Percentiles rank a stretch among this genome's conserved stretches.
Conservation (phyloP, 2,797 vertebrate genomes). For the Esox lucius region DNA sequence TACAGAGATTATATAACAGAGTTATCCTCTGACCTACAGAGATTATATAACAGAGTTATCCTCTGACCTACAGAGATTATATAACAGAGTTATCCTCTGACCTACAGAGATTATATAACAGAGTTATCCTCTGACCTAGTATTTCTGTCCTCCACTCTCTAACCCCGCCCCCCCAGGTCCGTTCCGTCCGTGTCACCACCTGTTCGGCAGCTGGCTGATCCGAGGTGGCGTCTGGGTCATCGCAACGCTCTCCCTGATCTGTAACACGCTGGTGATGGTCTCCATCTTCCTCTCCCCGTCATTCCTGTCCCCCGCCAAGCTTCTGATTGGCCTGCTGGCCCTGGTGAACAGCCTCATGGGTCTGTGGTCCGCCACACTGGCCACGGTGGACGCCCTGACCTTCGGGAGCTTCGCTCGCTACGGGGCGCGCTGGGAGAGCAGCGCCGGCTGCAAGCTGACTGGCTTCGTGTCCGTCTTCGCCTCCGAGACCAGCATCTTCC, state of each 20-base stretch:
- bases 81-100: too few relatives aligned
- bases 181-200: constrained; percentile 86
- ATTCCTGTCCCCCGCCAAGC: constrained; percentile 77
- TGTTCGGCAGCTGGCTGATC: constrained; percentile 91
- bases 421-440: constrained; percentile 86
- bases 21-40: too few relatives aligned
- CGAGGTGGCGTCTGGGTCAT: constrained; percentile 88
- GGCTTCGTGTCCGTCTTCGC: constrained; percentile 87
- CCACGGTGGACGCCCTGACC: constrained; percentile 83
- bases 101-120: too few relatives aligned
- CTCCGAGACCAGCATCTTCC: constrained; percentile 85
- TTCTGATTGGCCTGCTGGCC: constrained; percentile 85
- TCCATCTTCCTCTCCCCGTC: constrained; percentile 79
- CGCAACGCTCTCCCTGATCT: constrained; percentile 79
- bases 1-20: too few relatives aligned
- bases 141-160: too few relatives aligned
- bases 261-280: constrained; percentile 82
- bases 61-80: too few relatives aligned
- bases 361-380: constrained; percentile 81
- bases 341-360: constrained; percentile 84
- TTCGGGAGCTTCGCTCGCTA: constrained; percentile 87
- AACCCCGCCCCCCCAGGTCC: constrained; percentile 72
- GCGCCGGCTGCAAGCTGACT: constrained; percentile 81
- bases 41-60: too few relatives aligned
- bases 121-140: too few relatives aligned